Percentiles rank a stretch among this genome's conserved stretches.
These are phyloP conservation scores for Emydura subglobosa DNA, from an alignment of 2,113 vertebrate species.

Conservation along the genomic window DNA sequence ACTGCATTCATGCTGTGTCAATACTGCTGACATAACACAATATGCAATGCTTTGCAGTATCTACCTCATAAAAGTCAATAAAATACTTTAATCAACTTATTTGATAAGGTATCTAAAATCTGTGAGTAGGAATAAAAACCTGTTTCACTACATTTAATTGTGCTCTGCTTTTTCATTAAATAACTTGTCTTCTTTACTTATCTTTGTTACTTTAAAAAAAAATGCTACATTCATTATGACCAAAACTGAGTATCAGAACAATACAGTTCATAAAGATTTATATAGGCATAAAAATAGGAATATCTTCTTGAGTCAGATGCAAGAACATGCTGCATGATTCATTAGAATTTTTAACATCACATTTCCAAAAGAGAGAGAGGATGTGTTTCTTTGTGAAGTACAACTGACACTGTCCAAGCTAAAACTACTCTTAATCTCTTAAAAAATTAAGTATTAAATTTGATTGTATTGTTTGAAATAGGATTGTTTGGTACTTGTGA, in stretches of 20 bases:
- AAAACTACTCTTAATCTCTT: neutral
- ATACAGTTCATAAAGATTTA: slow-evolving; percentile 25
- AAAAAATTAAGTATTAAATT: neutral
- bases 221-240: slow-evolving; percentile 1
- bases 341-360: neutral
- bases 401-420: neutral
- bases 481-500: neutral
- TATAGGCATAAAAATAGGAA: neutral
- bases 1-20: neutral
- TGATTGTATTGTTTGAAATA: neutral
- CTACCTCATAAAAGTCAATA: neutral
- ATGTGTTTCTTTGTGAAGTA: neutral
- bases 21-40: neutral
- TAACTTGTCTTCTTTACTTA: slow-evolving; percentile 28
- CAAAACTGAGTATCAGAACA: neutral
- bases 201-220: neutral
- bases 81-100: neutral
- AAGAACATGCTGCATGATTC: neutral
- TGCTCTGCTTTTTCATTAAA: neutral
- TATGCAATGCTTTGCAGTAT: neutral
- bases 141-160: neutral
- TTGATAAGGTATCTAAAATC: slow-evolving; percentile 9
- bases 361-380: neutral
- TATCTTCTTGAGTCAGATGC: neutral
- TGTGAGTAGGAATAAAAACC: neutral